Evolutionary conservation across 1,140 invertebrate genomes (phyloP), one percentile per base, ranked within the genome.

Genomic region (Probaryconus sp.): DNA sequence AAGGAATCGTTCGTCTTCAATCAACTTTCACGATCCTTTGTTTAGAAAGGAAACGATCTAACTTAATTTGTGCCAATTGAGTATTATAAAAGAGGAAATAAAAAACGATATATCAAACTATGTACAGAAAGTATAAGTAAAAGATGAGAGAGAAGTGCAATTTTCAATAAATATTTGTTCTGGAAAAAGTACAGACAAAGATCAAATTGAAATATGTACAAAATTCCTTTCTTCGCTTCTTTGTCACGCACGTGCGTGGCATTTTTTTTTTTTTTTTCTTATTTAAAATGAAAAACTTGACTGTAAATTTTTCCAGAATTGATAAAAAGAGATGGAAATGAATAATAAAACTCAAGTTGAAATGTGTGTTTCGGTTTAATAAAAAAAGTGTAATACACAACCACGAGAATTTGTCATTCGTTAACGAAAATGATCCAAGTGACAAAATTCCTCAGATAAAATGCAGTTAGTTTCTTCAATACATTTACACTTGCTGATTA

Each of bases 241-340:
- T n/a, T n/a, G n/a, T n/a, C n/a, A n/a, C n/a, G n/a, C n/a, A n/a
- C n/a, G n/a, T n/a, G n/a, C n/a, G n/a, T n/a, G n/a, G n/a, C n/a
- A n/a, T n/a, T n/a, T n/a, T n/a, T n/a, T n/a, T n/a, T n/a, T n/a
- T n/a, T n/a, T 50, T 55, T 28, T 37, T 56, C 74, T 56, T 21
- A 64, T 65, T 43, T 21, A 42, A 40, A 40, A 69, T 77, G 42
- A 68, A 76, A 73, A 79, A 53, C 42, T 63, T n/a, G n/a, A n/a
- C n/a, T n/a, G n/a, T 55, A 56, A 56, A 77, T 47, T 65, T 69
- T 60, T 72, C 72, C 42, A 43, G 60, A 72, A 56, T 69, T 51
- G 53, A 42, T 72, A 61, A 75, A n/a, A 70, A 76, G 72, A 37
- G 70, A 79, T 82, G 76, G 74, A 63, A 61, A 78, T 48, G 65